phyloP scores from a whole-genome alignment of 2,113 vertebrate species.

The Antechinus stuartii region DNA sequence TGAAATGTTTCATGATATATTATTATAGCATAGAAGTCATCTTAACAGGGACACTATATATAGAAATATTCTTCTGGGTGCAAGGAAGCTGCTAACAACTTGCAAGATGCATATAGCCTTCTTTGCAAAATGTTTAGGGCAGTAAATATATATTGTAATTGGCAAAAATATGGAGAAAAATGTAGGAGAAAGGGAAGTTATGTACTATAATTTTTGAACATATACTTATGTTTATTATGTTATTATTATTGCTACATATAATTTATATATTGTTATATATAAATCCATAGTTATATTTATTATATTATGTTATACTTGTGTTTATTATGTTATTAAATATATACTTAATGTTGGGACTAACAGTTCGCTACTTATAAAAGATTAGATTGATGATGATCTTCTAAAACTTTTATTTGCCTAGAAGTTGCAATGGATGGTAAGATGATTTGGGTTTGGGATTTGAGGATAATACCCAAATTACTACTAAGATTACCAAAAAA shows the following conservation, averaged over 20 bases:
- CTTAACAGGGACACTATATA: background rate
- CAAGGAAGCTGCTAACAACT: background rate
- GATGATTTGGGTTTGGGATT: conserved; percentile 19
- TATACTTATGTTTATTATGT: background rate
- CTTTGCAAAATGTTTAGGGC: conserved; percentile 20
- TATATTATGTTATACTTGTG: too few species aligned
- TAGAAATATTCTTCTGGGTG: background rate
- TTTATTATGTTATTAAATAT: too few species aligned
- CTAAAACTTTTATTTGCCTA: background rate
- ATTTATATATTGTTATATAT: background rate
- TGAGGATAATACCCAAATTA: background rate
- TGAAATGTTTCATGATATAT: background rate
- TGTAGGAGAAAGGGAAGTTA: background rate
- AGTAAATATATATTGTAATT: conserved; percentile 36
- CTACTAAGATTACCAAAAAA: conserved; percentile 53
- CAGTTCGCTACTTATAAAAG: background rate
- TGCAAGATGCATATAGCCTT: background rate
- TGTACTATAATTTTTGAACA: conserved; percentile 20
- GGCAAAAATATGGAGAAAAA: background rate
- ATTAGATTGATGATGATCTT: conserved; percentile 15
- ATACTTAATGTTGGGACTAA: background rate
- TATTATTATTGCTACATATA: too few species aligned
- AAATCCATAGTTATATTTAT: too few species aligned
- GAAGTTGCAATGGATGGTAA: background rate
- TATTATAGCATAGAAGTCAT: background rate